phyloP scores from a whole-genome alignment of 1,140 invertebrate genomes.

The Drosophila simulans region DNA sequence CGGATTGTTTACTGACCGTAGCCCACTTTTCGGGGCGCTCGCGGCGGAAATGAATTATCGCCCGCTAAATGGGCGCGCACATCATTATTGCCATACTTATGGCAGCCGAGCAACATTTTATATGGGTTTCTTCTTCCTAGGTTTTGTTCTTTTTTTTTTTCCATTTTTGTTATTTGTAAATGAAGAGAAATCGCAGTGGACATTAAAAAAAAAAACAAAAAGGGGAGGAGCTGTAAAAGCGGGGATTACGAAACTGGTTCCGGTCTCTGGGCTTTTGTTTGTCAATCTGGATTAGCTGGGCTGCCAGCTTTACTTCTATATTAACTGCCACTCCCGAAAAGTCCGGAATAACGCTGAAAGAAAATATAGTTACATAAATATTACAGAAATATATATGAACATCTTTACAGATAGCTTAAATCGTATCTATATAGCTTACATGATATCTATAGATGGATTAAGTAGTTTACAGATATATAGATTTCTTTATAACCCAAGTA shows the following conservation, averaged over 20 bases:
- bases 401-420: no score
- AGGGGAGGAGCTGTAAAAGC: slow-evolving; percentile 10
- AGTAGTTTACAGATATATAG: no score
- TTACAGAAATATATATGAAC: background rate
- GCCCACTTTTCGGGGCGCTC: slow-evolving; percentile 35
- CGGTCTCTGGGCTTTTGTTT: background rate
- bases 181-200: slow-evolving; percentile 62
- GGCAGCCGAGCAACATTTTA: slow-evolving; percentile 18
- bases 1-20: slow-evolving; percentile 42
- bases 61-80: slow-evolving; percentile 66
- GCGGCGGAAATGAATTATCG: slow-evolving; percentile 73
- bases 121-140: background rate
- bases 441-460: no score
- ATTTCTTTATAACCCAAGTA: no score
- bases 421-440: no score
- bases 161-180: slow-evolving; percentile 20
- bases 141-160: background rate
- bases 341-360: background rate
- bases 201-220: slow-evolving; percentile 12
- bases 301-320: background rate
- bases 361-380: background rate
- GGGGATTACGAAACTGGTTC: slow-evolving; percentile 5
- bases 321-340: background rate
- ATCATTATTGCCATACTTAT: slow-evolving; percentile 52
- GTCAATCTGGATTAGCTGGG: slow-evolving; percentile 22